Conservation (phyloP, 2,797 vertebrate species). For the Tiaroga cobitis region DNA sequence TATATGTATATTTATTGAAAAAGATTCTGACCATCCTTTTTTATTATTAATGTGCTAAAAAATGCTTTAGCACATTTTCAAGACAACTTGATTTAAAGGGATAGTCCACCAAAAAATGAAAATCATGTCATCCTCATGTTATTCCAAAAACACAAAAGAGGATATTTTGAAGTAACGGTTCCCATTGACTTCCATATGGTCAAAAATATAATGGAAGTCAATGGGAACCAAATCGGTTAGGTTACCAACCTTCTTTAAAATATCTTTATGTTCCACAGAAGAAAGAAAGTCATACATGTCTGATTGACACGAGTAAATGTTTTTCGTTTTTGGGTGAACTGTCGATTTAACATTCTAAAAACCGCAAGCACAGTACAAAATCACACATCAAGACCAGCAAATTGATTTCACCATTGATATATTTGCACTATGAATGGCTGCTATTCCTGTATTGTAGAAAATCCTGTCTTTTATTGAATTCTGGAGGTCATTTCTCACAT, state of each 20-base stretch:
- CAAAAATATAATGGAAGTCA: not conserved
- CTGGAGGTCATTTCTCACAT: conserved; percentile 5
- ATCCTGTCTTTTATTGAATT: conserved; percentile 5
- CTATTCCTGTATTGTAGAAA: conserved; percentile 1
- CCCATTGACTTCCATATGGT: not conserved
- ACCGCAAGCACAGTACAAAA: not conserved
- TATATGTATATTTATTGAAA: not conserved
- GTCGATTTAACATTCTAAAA: not conserved
- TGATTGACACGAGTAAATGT: not conserved
- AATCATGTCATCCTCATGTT: not conserved
- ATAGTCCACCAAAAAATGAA: not conserved
- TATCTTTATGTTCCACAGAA: not conserved
- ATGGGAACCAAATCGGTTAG: not conserved
- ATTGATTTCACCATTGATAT: conserved; percentile 30
- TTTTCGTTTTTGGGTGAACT: not conserved
- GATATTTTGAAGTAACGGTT: not conserved
- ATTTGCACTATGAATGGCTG: not conserved
- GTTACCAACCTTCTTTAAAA: not conserved
- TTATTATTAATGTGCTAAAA: not conserved
- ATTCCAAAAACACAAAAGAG: not conserved
- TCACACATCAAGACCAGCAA: not conserved
- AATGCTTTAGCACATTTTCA: not conserved
- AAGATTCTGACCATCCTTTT: not conserved
- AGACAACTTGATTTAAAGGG: not conserved
- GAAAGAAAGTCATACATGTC: too few species aligned